Conservation (phyloP, 2,113 vertebrate genomes). For the Syngnathus scovelli region DNA sequence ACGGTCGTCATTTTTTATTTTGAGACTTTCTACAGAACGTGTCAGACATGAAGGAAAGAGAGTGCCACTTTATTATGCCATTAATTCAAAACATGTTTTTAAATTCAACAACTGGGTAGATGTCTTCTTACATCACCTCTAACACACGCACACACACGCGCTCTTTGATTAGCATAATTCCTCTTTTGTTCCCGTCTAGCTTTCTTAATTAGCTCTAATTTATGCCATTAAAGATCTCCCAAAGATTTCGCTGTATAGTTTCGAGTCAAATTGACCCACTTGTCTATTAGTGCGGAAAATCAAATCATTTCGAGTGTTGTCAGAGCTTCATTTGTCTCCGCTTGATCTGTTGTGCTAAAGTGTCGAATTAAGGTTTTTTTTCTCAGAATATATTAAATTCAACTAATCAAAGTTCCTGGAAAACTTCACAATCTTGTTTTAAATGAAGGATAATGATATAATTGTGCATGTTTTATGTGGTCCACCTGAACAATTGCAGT, state of each 20-base stretch:
- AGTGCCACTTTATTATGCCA: slow-evolving; percentile 2
- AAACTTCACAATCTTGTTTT: slow-evolving; percentile 8
- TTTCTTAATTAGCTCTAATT: slow-evolving; percentile 50
- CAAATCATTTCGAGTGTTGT: slow-evolving; percentile 38
- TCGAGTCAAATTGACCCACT: slow-evolving; percentile 43
- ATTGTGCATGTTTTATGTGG: background rate
- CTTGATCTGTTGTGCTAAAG: slow-evolving; percentile 11
- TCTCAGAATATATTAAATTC: slow-evolving; percentile 25
- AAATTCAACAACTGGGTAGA: slow-evolving; percentile 16
- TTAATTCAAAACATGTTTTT: slow-evolving; percentile 17
- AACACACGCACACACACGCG: slow-evolving; percentile 2
- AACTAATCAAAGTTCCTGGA: slow-evolving; percentile 25
- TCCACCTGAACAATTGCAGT: background rate
- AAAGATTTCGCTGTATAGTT: slow-evolving; percentile 25
- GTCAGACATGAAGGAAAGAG: background rate
- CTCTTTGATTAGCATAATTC: slow-evolving; percentile 25
- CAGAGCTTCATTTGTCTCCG: slow-evolving; percentile 33
- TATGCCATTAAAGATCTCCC: slow-evolving; percentile 46
- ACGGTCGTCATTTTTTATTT: background rate
- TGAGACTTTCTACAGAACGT: background rate
- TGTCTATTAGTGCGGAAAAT: slow-evolving; percentile 60
- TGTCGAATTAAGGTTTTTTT: slow-evolving; percentile 26
- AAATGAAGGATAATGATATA: slow-evolving; percentile 1
- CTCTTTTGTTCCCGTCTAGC: slow-evolving; percentile 16
- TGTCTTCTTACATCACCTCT: slow-evolving; percentile 3